These are phyloP conservation scores for Drosophila eohydei DNA, from an alignment of 2,888 invertebrate species.

Conservation along the genomic window DNA sequence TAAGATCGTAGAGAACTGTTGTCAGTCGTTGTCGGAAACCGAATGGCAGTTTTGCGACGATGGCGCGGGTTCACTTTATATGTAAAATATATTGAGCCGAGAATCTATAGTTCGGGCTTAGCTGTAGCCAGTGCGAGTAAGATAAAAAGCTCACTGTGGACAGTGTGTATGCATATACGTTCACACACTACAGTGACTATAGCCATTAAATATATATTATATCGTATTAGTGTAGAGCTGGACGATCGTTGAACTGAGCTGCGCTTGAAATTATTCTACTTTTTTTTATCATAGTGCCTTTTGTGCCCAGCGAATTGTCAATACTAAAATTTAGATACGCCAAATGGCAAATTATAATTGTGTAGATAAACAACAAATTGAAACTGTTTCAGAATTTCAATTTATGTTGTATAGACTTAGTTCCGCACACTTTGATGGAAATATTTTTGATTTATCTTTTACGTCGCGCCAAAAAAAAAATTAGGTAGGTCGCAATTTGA, in stretches of 20 bases:
- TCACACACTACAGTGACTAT: neutral
- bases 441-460: slow-evolving; percentile 39
- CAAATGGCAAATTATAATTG: slow-evolving; percentile 30
- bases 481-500: neutral
- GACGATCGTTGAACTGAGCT: slow-evolving; percentile 54
- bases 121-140: slow-evolving; percentile 43
- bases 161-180: slow-evolving; percentile 7
- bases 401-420: slow-evolving; percentile 33
- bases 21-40: slow-evolving; percentile 38
- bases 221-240: slow-evolving; percentile 27
- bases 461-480: slow-evolving; percentile 10
- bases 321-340: slow-evolving; percentile 26
- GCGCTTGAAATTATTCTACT: slow-evolving; percentile 39
- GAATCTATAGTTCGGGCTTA: slow-evolving; percentile 54
- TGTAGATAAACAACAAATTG: slow-evolving; percentile 17
- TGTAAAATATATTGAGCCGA: slow-evolving; percentile 45
- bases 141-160: slow-evolving; percentile 48
- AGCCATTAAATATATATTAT: slow-evolving; percentile 17
- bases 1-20: slow-evolving; percentile 42
- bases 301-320: slow-evolving; percentile 21
- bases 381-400: slow-evolving; percentile 42
- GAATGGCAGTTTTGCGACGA: slow-evolving; percentile 52
- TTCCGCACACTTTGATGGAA: slow-evolving; percentile 57
- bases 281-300: slow-evolving; percentile 51
- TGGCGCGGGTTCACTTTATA: slow-evolving; percentile 53